Percentiles rank a stretch among this genome's conserved stretches.
Conservation (phyloP, 1,140 invertebrate genomes). For the Drosophila malerkotliana region DNA sequence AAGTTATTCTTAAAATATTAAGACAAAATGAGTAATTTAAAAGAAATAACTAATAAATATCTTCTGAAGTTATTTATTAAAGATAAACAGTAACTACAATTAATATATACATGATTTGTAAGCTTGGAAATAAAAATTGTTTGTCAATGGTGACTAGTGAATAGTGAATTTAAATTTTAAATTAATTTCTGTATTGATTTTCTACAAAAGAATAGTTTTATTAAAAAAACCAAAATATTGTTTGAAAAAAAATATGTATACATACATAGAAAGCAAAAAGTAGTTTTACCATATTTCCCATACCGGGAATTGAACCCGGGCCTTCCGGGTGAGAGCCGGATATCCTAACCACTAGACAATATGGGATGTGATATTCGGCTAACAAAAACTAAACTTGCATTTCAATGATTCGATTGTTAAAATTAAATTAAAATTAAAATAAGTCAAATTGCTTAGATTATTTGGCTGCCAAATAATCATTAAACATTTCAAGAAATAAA, state of each 20-base stretch:
- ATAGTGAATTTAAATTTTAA: too few species aligned
- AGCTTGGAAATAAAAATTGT: too few species aligned
- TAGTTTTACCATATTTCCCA: slow-evolving; percentile 16
- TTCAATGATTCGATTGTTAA: not conserved
- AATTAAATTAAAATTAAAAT: not conserved
- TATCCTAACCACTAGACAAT: slow-evolving; percentile 92
- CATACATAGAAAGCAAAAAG: slow-evolving; percentile 9
- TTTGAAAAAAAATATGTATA: not conserved
- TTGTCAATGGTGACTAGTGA: too few species aligned
- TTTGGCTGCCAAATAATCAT: not conserved
- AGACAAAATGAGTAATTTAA: not conserved
- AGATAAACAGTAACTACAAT: too few species aligned
- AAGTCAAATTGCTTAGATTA: not conserved
- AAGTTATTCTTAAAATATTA: not conserved
- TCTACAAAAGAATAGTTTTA: too few species aligned
- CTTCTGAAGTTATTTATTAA: too few species aligned
- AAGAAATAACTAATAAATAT: too few species aligned
- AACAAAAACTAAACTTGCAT: not conserved
- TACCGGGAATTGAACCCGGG: slow-evolving; percentile 92
- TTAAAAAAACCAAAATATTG: not conserved
- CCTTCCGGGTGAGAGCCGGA: slow-evolving; percentile 93
- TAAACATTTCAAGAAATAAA: not conserved
- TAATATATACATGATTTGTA: too few species aligned
- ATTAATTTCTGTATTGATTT: too few species aligned
- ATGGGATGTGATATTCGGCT: not conserved